phyloP scores from a whole-genome alignment of 2,113 vertebrate species.

The Erinaceus europaeus region DNA sequence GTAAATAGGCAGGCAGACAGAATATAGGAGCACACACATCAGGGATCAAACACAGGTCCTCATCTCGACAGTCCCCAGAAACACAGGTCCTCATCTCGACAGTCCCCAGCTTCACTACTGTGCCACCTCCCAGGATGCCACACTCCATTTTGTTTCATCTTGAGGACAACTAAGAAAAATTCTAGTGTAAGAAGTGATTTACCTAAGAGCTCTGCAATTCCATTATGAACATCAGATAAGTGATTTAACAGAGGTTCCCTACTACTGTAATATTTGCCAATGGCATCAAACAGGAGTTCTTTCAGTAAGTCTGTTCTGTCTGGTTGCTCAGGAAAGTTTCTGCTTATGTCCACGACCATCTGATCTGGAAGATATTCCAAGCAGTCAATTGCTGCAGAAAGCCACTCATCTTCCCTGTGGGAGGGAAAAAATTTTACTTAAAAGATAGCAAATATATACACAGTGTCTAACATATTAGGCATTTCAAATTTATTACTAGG shows the following conservation, averaged over 20 bases:
- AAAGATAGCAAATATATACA: slow-evolving; percentile 5
- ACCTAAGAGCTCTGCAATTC: slow-evolving; percentile 95
- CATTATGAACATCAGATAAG: slow-evolving; percentile 92
- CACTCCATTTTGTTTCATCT: not conserved
- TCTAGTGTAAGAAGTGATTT: slow-evolving; percentile 64
- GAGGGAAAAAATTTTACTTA: slow-evolving; percentile 9
- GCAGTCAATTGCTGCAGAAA: slow-evolving; percentile 93
- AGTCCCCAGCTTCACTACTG: too few species aligned
- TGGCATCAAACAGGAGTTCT: slow-evolving; percentile 88
- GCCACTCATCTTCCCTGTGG: slow-evolving; percentile 93
- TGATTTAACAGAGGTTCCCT: slow-evolving; percentile 91
- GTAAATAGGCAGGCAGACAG: too few species aligned
- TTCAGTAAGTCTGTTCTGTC: slow-evolving; percentile 87
- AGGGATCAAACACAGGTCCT: too few species aligned
- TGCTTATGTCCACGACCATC: slow-evolving; percentile 93
- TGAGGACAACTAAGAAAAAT: slow-evolving; percentile 20
- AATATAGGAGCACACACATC: too few species aligned
- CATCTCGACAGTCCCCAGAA: too few species aligned
- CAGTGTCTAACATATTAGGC: not conserved
- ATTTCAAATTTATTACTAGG: not conserved
- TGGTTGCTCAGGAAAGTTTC: slow-evolving; percentile 87
- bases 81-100: too few species aligned
- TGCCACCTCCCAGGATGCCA: not conserved
- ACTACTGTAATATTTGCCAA: slow-evolving; percentile 89
- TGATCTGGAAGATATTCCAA: slow-evolving; percentile 94